Evolutionary conservation across 1,140 invertebrate species (phyloP), one percentile per base, ranked within the genome.

Genomic region (Hermetia illucens): DNA sequence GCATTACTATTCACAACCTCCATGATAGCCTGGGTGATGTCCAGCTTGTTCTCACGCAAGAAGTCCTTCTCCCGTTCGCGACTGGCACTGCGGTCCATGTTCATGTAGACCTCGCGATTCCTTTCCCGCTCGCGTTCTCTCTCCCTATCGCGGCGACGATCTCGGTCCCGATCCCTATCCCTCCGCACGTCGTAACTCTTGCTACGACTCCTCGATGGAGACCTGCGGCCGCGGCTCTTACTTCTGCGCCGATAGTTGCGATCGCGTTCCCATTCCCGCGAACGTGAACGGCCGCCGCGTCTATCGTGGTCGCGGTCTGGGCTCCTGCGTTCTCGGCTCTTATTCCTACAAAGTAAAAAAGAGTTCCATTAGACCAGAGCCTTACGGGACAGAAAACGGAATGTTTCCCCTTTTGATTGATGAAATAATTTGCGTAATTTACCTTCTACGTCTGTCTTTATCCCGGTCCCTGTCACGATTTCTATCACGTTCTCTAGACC

Each of bases 381-480:
- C n/a, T n/a, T n/a, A n/a, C n/a, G n/a, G n/a, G n/a, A n/a, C n/a
- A n/a, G n/a, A n/a, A n/a, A n/a, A n/a, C n/a, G n/a, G n/a, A n/a
- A n/a, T n/a, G n/a, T n/a, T n/a, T n/a, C n/a, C n/a, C n/a, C n/a
- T n/a, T n/a, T n/a, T n/a, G n/a, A n/a, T n/a, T n/a, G n/a, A n/a
- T n/a, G n/a, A n/a, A n/a, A n/a, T n/a, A n/a, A n/a, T n/a, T n/a
- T n/a, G n/a, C n/a, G n/a, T n/a, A n/a, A n/a, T n/a, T n/a, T n/a
- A n/a, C n/a, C n/a, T 66, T n/a, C n/a, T n/a, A n/a, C n/a, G n/a
- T n/a, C n/a, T n/a, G 51, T 24, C 56, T 48, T 18, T 55, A 52
- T 58, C 63, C 15, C 61, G 53, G 24, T 66, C 66, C 36, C 66
- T 57, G n/a, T 68, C 65, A 16, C 66, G 58, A 17, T 58, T 60